Conservation (phyloP, 2,888 invertebrate species). For the Ferrisia virgata region DNA sequence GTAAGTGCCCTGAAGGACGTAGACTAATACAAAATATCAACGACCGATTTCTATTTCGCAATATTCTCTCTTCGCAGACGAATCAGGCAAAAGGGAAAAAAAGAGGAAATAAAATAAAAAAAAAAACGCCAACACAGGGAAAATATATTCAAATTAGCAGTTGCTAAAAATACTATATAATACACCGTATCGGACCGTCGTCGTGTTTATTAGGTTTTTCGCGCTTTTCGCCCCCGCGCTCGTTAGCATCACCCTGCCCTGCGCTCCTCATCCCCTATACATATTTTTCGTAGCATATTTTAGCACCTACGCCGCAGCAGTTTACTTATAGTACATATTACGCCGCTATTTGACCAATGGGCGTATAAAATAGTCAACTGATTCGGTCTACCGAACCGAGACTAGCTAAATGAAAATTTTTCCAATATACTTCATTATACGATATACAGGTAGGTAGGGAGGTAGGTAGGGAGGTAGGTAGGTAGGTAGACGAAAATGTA, state of each 20-base stretch:
- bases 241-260: neutral
- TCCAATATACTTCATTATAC: neutral
- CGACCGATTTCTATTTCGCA: neutral
- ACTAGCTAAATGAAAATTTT: neutral
- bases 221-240: neutral
- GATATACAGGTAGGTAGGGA: neutral
- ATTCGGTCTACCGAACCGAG: neutral
- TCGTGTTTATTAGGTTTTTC: slow-evolving; percentile 9
- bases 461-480: too few species aligned
- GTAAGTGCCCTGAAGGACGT: neutral
- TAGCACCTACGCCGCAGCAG: neutral
- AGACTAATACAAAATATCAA: too few species aligned
- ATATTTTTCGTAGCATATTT: neutral
- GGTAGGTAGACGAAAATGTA: neutral
- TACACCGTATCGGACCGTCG: neutral
- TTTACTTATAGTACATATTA: neutral
- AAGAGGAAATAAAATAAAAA: too few species aligned
- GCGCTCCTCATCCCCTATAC: neutral
- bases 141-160: slow-evolving; percentile 9
- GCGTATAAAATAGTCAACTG: neutral
- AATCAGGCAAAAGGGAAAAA: too few species aligned
- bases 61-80: neutral
- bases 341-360: neutral
- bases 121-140: neutral
- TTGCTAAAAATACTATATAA: neutral